Percentiles rank a stretch among this genome's conserved stretches.
Conservation (phyloP, 2,888 invertebrate genomes). For the Nemotelus nigrinus region DNA sequence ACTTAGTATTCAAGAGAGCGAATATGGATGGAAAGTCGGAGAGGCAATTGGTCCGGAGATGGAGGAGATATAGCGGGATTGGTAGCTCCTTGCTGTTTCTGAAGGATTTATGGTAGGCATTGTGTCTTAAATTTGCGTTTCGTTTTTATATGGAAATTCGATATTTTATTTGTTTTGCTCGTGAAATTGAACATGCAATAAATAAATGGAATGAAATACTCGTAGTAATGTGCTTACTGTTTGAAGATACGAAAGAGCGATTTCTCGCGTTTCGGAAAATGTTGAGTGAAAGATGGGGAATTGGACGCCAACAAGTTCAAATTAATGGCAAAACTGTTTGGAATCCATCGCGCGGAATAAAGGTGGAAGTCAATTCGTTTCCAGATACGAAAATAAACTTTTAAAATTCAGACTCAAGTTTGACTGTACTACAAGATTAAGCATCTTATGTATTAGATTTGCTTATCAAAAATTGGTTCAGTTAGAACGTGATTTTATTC, state of each 20-base stretch:
- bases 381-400: too few species aligned
- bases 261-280: slow-evolving; percentile 30
- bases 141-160: slow-evolving; percentile 40
- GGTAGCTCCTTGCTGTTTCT: slow-evolving; percentile 32
- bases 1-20: slow-evolving; percentile 30
- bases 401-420: too few species aligned
- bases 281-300: slow-evolving; percentile 26
- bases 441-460: too few species aligned
- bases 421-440: too few species aligned
- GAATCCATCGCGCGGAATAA: too few species aligned
- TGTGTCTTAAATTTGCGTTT: slow-evolving; percentile 31
- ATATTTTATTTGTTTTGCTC: slow-evolving; percentile 38
- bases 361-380: too few species aligned
- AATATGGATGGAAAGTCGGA: not conserved
- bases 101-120: slow-evolving; percentile 37
- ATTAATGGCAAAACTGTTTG: not conserved
- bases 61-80: not conserved
- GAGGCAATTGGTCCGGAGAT: not conserved
- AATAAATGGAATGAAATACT: slow-evolving; percentile 32
- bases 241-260: not conserved
- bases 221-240: too few species aligned
- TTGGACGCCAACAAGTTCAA: not conserved
- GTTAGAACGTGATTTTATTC: too few species aligned
- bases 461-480: too few species aligned
- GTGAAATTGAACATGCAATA: slow-evolving; percentile 12